Conservation (phyloP, 2,888 invertebrate species). For the Cosmopolites sordidus region DNA sequence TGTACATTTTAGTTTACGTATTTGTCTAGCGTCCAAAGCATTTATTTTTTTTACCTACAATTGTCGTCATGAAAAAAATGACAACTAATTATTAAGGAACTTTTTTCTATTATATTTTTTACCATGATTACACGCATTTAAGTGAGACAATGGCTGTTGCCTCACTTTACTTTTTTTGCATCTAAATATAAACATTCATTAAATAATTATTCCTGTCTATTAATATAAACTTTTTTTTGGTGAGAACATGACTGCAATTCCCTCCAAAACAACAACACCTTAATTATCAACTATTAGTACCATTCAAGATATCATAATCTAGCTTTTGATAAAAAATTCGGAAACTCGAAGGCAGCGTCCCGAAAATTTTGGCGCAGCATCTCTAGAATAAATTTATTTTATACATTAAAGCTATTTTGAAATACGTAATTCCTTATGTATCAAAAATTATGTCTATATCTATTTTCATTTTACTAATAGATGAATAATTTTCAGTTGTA, state of each 20-base stretch:
- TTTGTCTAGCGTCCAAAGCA: neutral
- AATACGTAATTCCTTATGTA: neutral
- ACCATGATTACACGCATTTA: neutral
- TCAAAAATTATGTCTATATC: neutral
- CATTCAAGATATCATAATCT: too few species aligned
- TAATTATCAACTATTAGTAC: too few species aligned
- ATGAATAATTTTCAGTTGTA: slow-evolving; percentile 10
- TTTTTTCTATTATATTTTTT: too few species aligned
- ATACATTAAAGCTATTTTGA: neutral
- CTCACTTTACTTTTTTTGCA: slow-evolving; percentile 13
- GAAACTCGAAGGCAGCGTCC: neutral
- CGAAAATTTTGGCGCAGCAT: neutral
- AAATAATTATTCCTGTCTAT: too few species aligned
- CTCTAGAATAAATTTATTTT: neutral
- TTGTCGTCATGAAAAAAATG: neutral
- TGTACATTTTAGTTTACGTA: neutral
- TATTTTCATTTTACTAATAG: neutral
- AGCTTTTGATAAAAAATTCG: neutral
- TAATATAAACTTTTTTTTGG: too few species aligned
- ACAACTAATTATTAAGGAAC: too few species aligned
- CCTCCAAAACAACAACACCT: too few species aligned
- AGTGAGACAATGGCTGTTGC: slow-evolving; percentile 28
- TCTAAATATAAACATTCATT: too few species aligned
- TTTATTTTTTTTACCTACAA: neutral
- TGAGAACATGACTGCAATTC: too few species aligned